Evolutionary conservation across 2,797 vertebrate genomes (phyloP), one percentile per base, ranked within the genome.

Genomic region (Pithecia hirsuta): DNA sequence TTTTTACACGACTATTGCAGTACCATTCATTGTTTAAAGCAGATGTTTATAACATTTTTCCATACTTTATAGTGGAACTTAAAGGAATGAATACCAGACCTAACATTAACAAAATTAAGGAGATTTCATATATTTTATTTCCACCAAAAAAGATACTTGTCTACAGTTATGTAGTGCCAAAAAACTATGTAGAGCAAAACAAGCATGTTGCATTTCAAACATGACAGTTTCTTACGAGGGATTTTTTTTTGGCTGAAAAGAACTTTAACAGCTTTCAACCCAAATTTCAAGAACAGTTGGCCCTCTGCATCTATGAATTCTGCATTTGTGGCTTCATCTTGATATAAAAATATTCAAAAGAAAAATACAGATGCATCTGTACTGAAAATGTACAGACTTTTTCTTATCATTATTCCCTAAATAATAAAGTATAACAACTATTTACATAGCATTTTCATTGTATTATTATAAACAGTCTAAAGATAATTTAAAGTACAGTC

Each of bases 11-110:
- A 67, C 64, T 67, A n/a, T n/a, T 67, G 61, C 15, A 67, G 61
- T 67, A 19, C 30, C 64, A 67, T 67, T 94, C 97, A 91, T 96
- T 97, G 94, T 88, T 97, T 97, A 96, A 98, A 97, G 95, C 97
- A 98, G 93, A 98, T 97, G 97, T 96, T 97, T 94, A 82, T 89
- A 91, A 83, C 7, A 0, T 91, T 97, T 96, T 97, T 88, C 81
- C 92, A 93, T 94, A 94, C 89, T 95, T 98, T 85, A 95, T 95
- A 97, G 91, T 93, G 64, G 83, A 93, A 96, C 79, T 93, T 84
- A 72, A 52, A 64, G 83, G 72, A 97, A 97, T 89, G 91, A 95
- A 91, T 93, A 84, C 84, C 91, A 96, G 95, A 95, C 57, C 95
- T 93, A 96, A 84, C 78, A 96, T 97, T 93, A 96, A 94, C 83